Evolutionary conservation across 2,797 vertebrate species (phyloP), one percentile per base, ranked within the genome.

Genomic region (Zenarchopterus dispar): DNA sequence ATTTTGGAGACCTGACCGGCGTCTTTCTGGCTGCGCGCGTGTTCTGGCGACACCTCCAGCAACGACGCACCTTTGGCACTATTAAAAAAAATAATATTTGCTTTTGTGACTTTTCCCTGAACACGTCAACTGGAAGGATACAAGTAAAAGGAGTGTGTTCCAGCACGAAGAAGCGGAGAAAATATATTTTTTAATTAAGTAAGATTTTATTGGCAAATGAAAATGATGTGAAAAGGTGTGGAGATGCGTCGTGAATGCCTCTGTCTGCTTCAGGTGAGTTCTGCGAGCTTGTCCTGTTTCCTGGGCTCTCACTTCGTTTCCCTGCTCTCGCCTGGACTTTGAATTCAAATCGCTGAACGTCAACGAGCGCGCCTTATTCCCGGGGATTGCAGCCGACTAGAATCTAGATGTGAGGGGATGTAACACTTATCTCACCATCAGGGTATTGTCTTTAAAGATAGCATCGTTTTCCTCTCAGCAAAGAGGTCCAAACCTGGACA

Each of bases 241-340:
- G 83, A 84, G 74, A 91, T 91, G 89, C 84, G 72, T 70, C 75
- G 74, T 75, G 62, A 65, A 56, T 71, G 80, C 77, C 74, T 85
- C 59, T 57, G 21, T 61, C 51, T 91, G 77, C 82, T 91, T 0
- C 62, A 84, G 89, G 89, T 91, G 51, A 91, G 89, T 88, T 74
- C 21, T 36, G 45, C 26, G 2, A n/a, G 24, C 18, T 59, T 28
- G 41, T 13, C 33, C 18, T 51, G 10, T 54, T 21, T 53, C 4
- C 3, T 39, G 2, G 33, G 24, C 44, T 21, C 41, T n/a, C 4
- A 13, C 24, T 46, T 19, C 2, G 3, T 17, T 31, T 17, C 28
- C 46, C 21, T n/a, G 19, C 45, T 6, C 36, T 31, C 6, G n/a
- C 7, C 19, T n/a, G 16, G 36, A 44, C 46, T 2, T 61, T 22